Evolutionary conservation across 2,113 vertebrate species (phyloP).

Genomic region (Brachyhypopomus gauderio): DNA sequence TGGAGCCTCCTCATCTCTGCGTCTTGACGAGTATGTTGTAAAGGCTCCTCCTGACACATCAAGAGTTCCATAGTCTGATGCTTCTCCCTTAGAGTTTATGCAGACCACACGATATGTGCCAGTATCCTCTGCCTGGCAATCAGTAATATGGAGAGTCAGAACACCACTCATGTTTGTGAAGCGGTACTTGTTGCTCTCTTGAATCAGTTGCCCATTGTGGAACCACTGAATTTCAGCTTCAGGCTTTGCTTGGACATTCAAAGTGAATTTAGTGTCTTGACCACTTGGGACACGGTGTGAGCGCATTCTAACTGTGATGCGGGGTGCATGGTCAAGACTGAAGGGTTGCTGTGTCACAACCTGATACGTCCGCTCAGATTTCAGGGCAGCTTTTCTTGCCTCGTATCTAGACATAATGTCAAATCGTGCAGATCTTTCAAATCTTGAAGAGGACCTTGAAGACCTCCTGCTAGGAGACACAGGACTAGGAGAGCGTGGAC

Average conservation of each 20-base stretch:
- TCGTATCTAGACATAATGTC: slow-evolving; percentile 98
- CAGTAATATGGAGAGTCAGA: slow-evolving; percentile 86
- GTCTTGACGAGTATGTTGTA: slow-evolving; percentile 86
- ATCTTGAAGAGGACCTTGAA: slow-evolving; percentile 88
- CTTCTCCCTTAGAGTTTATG: slow-evolving; percentile 92
- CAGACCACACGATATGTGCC: slow-evolving; percentile 92
- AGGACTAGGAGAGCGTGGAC: slow-evolving; percentile 96
- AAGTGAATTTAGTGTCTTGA: slow-evolving; percentile 91
- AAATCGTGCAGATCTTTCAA: slow-evolving; percentile 95
- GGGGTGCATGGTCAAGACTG: slow-evolving; percentile 90
- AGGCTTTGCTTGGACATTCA: slow-evolving; percentile 94
- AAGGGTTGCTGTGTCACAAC: slow-evolving; percentile 95
- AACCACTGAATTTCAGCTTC: slow-evolving; percentile 89
- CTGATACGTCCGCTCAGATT: slow-evolving; percentile 93
- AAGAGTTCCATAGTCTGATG: slow-evolving; percentile 93
- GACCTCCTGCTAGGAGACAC: slow-evolving; percentile 85
- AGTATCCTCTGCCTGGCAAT: slow-evolving; percentile 91
- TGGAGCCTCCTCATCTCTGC: slow-evolving; percentile 86
- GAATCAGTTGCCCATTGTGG: slow-evolving; percentile 86
- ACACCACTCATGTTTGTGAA: slow-evolving; percentile 92
- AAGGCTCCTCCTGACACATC: slow-evolving; percentile 90
- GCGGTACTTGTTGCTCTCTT: slow-evolving; percentile 86
- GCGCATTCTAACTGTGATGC: slow-evolving; percentile 94
- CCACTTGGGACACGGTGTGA: slow-evolving; percentile 90
- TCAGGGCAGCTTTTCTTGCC: slow-evolving; percentile 94